Evolutionary conservation across 2,113 vertebrate species (phyloP), one percentile per base, ranked within the genome.

Genomic region (Buteo buteo): DNA sequence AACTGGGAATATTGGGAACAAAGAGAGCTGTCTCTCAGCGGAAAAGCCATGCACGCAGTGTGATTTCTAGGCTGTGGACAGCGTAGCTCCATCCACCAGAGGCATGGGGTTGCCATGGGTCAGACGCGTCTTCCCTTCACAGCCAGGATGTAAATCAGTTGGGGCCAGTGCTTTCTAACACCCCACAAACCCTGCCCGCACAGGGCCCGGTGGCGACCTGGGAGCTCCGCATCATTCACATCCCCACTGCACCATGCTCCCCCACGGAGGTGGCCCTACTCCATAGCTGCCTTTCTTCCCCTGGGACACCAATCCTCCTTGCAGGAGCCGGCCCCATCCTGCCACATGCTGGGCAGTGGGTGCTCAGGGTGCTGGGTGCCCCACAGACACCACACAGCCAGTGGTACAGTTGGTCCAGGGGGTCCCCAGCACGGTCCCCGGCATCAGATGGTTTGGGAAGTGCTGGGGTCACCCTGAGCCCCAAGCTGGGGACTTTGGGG

Each of bases 261-360:
- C 15, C 22, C 16, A 13, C 2, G 3, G 47, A 86, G 14, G 17
- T 69, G 72, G 55, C 47, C 61, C n/a, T 55, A 2, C n/a, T 49
- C 31, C 18, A 19, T 8, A n/a, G 45, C n/a, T 69, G 54, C 55
- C 54, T 62, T 26, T 7, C 6, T 64, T 3, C 25, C 19, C 54
- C 54, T 3, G 3, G 42, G 36, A 34, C 55, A 34, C 11, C 1
- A 0, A 47, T 36, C 36, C 15, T 55, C 26, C 36, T 50, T 0
- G 1, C 49, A 44, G 28, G 28, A 36, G 32, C 70, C 52, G 36
- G 24, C 31, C 20, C 66, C 25, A 49, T 61, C 26, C 66, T 1
- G 0, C 72, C 3, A 1, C 3, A 0, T 29, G n/a, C 40, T 16
- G 47, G 59, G 42, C 50, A 71, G 44, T 0, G 0, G 32, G 42